Evolutionary conservation across 2,797 vertebrate species (phyloP), one percentile per base, ranked within the genome.

Genomic region (Neosilurus hyrtlii): DNA sequence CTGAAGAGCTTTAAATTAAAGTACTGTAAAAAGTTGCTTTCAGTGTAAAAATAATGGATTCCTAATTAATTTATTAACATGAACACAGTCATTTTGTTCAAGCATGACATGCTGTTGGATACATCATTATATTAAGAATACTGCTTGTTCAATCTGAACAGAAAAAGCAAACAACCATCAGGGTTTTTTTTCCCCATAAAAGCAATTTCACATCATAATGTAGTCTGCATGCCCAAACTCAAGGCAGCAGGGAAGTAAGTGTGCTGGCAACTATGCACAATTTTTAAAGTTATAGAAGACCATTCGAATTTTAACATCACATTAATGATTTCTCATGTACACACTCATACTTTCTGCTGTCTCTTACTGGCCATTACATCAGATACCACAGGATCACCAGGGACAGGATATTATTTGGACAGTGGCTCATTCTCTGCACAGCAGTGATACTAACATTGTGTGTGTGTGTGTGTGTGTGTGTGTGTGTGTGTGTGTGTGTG

Each of bases 371-470:
- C 12, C 56, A 76, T 61, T 76, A 43, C 11, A 76, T 76, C 57
- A 76, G 56, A 62, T 62, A 76, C 7, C 6, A 61, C 74, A 62
- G 35, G 35, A 2, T 18, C 56, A n/a, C 74, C 56, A 24, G 20
- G 7, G 56, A 24, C 11, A 1, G 14, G 35, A 62, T 76, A 76
- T 76, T 76, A 76, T 76, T 49, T 43, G 35, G 24, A 56, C 26
- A 24, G 24, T 56, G 52, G 22, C 9, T 76, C 35, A 76, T 76
- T 76, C 35, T 76, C 74, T 49, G 7, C 56, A 76, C 56, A 76
- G 74, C 74, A 61, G 74, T 76, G 30, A 76, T 59, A 59, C 30
- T 75, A 20, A 30, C 54, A 22, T 75, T 75, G 26, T 57, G 4
- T 30, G n/a, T 18, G 52, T 26, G 51, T 73, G 15, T 30, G 49